Base-by-base conservation (phyloP, 2,797 vertebrate genomes). In the Prunella strophiata region DNA sequence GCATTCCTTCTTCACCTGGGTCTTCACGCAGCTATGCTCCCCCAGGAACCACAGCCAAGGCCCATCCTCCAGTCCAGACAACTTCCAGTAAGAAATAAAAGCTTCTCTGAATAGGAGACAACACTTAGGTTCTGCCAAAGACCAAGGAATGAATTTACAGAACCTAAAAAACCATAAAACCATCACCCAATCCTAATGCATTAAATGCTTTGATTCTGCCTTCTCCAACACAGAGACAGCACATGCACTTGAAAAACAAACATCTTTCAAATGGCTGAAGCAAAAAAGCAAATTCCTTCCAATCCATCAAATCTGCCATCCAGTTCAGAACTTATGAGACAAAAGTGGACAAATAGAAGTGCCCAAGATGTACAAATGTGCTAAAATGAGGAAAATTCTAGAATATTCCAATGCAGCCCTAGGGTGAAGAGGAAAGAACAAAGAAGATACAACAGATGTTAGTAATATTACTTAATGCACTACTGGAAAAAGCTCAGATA, bases 391-490 rank as follows among this genome's bases (percentile, higher is more conserved):
- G 34, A 80, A 80, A 77, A 67, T 27, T 80, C 40, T 74, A 50
- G 63, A 83, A 61, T 45, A 85, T n/a, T 89, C 12, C 21, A 17
- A 71, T 19, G 30, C 16, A 66, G 36, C 65, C 52, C 57, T 72
- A 48, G 19, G 23, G 68, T 50, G 26, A 92, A 67, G 13, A 76
- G 25, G 34, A 82, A 63, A 76, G 58, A 84, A 90, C 11, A 91
- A 90, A 91, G 61, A 34, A n/a, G 15, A 77, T 30, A n/a, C 34
- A 81, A 68, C 81, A 95, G 77, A 87, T 80, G 84, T 71, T 74
- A 85, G 45, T 74, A 67, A 30, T 57, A 66, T 61, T 61, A 87
- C 45, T 91, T 87, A 76, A 52, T 57, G 63, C 21, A 76, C 67
- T 76, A 81, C 57, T 89, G 48, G 45, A 93, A 92, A 89, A 70